These are phyloP conservation scores for Euglossa dilemma DNA, from an alignment of 1,140 invertebrate species.

Conservation along the genomic window DNA sequence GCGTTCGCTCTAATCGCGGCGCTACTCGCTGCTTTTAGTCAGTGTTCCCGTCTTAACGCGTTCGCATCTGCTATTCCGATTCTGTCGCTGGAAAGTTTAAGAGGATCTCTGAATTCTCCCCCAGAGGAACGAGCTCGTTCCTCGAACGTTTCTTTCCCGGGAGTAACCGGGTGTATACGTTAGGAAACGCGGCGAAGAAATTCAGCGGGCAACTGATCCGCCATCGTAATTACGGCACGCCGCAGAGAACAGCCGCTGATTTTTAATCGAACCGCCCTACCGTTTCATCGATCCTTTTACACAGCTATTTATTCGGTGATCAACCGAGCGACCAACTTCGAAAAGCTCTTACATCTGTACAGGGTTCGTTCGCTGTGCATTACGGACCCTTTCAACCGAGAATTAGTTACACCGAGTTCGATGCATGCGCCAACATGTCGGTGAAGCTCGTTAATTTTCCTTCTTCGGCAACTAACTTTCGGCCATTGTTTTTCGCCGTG, in stretches of 20 bases:
- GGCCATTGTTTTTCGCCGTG: background rate
- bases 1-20: too few species aligned
- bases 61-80: background rate
- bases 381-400: background rate
- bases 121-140: background rate
- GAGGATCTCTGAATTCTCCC: slow-evolving; percentile 4
- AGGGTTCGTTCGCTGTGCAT: background rate
- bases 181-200: background rate
- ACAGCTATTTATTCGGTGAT: slow-evolving; percentile 8
- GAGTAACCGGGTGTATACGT: background rate
- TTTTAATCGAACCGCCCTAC: background rate
- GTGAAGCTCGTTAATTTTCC: slow-evolving; percentile 3
- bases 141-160: background rate
- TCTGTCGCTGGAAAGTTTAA: slow-evolving; percentile 23
- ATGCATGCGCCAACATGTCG: background rate
- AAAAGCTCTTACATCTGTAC: background rate
- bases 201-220: background rate
- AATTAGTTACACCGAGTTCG: background rate
- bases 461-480: background rate
- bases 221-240: background rate
- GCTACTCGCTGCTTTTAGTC: background rate
- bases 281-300: background rate
- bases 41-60: slow-evolving; percentile 4
- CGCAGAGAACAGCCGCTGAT: background rate
- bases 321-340: background rate